Conservation (phyloP, 2,113 vertebrate genomes). For the Merops nubicus region DNA sequence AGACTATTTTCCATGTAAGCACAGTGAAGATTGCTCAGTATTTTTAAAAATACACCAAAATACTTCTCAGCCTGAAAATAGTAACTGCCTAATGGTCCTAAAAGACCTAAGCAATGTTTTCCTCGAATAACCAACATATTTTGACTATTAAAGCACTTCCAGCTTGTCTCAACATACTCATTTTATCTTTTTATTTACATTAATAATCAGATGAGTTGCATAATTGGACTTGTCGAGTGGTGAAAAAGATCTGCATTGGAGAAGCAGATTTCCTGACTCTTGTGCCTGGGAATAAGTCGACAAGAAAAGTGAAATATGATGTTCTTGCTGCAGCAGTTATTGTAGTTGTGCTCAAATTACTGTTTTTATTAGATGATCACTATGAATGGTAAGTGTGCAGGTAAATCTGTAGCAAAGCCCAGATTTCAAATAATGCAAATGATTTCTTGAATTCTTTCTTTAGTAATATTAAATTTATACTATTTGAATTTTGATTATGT, state of each 20-base stretch:
- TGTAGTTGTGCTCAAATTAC: constrained; percentile 85
- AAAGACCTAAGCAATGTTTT: not conserved
- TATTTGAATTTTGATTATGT: not conserved
- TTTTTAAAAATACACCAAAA: not conserved
- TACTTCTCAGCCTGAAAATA: not conserved
- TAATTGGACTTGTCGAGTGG: constrained; percentile 80
- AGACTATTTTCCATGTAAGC: not conserved
- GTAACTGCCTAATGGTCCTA: not conserved
- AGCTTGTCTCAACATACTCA: not conserved
- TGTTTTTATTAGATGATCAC: constrained; percentile 88
- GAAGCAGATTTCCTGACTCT: constrained; percentile 76
- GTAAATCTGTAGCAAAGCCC: not conserved
- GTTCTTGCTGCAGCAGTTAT: constrained; percentile 84
- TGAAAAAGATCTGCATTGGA: constrained; percentile 71
- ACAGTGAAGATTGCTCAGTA: not conserved
- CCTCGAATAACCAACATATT: not conserved
- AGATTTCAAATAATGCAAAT: not conserved
- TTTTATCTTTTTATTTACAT: constrained; percentile 8
- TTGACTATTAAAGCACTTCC: not conserved
- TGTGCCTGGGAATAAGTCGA: constrained; percentile 49
- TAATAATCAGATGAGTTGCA: constrained; percentile 83
- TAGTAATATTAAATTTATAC: not conserved
- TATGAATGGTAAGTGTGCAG: constrained; percentile 84
- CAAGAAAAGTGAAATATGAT: constrained; percentile 81
- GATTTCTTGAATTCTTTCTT: not conserved